Evolutionary conservation across 2,113 vertebrate genomes (phyloP).

Genomic region (Sula dactylatra): DNA sequence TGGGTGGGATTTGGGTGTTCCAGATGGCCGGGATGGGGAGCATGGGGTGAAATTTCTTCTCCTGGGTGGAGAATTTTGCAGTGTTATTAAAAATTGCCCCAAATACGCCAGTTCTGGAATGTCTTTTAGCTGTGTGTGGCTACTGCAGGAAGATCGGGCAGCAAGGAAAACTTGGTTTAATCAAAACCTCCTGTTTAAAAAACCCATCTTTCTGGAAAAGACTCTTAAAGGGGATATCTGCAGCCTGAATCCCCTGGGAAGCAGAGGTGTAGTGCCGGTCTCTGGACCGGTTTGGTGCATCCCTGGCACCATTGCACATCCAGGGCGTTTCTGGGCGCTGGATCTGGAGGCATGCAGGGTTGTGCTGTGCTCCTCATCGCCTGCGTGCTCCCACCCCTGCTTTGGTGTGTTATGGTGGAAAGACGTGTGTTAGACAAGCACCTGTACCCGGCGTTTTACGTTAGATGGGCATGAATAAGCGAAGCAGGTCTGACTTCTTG

Average conservation of each 20-base stretch:
- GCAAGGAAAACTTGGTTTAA: neutral
- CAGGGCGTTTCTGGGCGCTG: fast-evolving
- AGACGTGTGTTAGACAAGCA: fast-evolving
- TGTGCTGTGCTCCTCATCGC: fast-evolving
- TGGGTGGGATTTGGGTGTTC: neutral
- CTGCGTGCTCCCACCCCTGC: neutral
- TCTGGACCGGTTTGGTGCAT: fast-evolving
- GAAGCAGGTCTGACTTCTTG: neutral
- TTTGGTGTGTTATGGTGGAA: fast-evolving
- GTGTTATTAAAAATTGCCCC: fast-evolving
- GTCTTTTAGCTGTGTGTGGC: neutral
- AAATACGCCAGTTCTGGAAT: fast-evolving
- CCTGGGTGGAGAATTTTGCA: fast-evolving
- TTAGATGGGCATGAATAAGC: neutral
- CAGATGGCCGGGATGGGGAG: fast-evolving
- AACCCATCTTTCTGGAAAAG: no score
- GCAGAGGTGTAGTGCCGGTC: fast-evolving
- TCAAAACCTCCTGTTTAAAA: neutral
- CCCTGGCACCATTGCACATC: fast-evolving
- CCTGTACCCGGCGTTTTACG: fast-evolving
- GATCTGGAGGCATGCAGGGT: fast-evolving
- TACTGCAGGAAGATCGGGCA: neutral
- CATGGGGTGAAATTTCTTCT: fast-evolving
- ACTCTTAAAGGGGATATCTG: neutral
- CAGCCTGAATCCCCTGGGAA: neutral